Evolutionary conservation across 2,888 invertebrate genomes (phyloP).

Genomic region (Parasteatoda lunata): DNA sequence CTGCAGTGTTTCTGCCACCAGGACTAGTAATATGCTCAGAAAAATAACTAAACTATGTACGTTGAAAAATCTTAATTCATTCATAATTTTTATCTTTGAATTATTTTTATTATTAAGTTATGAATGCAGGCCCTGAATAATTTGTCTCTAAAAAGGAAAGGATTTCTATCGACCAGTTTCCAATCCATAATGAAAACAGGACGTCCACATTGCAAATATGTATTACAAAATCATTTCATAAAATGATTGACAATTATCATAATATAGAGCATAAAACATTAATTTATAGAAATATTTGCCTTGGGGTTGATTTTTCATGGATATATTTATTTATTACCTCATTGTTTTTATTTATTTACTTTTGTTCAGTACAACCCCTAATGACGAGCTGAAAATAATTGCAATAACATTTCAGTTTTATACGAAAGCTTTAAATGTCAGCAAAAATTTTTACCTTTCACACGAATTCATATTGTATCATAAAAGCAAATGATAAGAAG

Average conservation of each 20-base stretch:
- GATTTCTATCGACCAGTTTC: slow-evolving; percentile 37
- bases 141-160: too few species aligned
- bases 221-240: neutral
- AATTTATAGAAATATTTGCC: slow-evolving; percentile 31
- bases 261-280: neutral
- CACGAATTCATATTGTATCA: slow-evolving; percentile 36
- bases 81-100: too few species aligned
- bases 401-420: slow-evolving; percentile 47
- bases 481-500: slow-evolving; percentile 29
- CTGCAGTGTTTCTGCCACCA: too few species aligned
- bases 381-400: slow-evolving; percentile 39
- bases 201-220: slow-evolving; percentile 39
- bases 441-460: slow-evolving; percentile 37
- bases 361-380: slow-evolving; percentile 10
- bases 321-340: slow-evolving; percentile 11
- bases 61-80: too few species aligned
- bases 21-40: too few species aligned
- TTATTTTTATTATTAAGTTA: too few species aligned
- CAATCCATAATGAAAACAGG: slow-evolving; percentile 15
- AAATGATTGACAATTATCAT: slow-evolving; percentile 3
- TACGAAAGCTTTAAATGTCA: slow-evolving; percentile 42
- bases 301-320: neutral
- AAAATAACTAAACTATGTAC: too few species aligned
- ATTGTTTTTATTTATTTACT: slow-evolving; percentile 9
- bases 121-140: too few species aligned